phyloP scores from a whole-genome alignment of 2,113 vertebrate species.

The Tympanuchus pallidicinctus region DNA sequence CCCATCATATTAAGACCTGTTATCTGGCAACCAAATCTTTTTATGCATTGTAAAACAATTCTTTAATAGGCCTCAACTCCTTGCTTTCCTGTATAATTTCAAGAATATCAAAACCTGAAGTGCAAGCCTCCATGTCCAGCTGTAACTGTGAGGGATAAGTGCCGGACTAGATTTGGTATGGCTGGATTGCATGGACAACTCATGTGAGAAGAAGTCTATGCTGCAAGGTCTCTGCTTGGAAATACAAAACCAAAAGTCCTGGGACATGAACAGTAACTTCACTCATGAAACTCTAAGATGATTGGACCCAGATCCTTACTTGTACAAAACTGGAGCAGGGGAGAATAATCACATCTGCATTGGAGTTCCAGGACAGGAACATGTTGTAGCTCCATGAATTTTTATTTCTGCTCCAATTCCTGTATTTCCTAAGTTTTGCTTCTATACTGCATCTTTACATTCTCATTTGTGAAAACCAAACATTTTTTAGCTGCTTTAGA shows the following conservation, averaged over 20 bases:
- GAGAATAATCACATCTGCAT: neutral
- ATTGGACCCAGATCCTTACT: neutral
- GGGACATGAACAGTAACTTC: neutral
- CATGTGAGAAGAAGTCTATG: accelerated
- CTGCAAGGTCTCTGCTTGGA: neutral
- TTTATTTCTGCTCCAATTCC: neutral
- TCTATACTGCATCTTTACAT: neutral
- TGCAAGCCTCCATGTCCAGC: neutral
- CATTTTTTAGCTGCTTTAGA: neutral
- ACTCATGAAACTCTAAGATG: neutral
- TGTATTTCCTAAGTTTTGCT: neutral
- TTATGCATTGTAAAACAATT: neutral
- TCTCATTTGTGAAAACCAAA: neutral
- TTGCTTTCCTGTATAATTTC: neutral
- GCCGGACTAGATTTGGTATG: neutral
- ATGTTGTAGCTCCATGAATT: neutral
- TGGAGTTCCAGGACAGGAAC: neutral
- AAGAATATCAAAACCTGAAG: neutral
- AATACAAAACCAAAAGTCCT: neutral
- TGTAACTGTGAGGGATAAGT: neutral
- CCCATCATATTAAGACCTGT: neutral
- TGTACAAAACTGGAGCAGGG: accelerated
- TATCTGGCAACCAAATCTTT: neutral
- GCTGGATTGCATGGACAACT: neutral
- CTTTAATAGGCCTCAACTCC: neutral